Evolutionary conservation across 2,797 vertebrate genomes (phyloP).

Genomic region (Tangara arthus): DNA sequence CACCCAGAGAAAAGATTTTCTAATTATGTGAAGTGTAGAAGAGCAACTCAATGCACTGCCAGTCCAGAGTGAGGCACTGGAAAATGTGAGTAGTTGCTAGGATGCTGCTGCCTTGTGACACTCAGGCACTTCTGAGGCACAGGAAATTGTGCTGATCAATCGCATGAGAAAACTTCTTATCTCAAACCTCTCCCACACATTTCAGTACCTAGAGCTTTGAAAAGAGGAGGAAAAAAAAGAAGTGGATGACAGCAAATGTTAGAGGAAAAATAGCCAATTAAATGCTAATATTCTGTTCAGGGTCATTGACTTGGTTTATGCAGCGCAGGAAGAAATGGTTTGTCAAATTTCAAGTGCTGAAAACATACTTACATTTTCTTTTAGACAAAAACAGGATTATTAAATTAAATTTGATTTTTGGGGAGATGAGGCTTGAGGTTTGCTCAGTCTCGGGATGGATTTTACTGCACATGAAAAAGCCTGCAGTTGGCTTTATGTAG

Average conservation of each 20-base stretch:
- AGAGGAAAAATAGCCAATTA: constrained; percentile 3
- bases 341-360: not conserved
- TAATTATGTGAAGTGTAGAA: not conserved
- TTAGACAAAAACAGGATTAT: not conserved
- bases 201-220: not conserved
- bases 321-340: not conserved
- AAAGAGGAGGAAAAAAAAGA: not conserved
- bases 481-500: not conserved
- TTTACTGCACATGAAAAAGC: not conserved
- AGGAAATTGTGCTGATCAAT: constrained; percentile 21
- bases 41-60: not conserved
- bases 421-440: not conserved
- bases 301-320: not conserved
- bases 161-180: not conserved
- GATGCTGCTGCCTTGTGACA: not conserved
- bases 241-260: not conserved
- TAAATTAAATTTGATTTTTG: constrained; percentile 25
- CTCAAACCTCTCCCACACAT: constrained; percentile 17
- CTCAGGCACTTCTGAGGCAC: not conserved
- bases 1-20: not conserved
- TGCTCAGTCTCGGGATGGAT: not conserved
- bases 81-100: not conserved
- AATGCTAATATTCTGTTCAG: not conserved
- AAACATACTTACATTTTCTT: not conserved
- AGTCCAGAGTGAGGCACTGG: not conserved